Conservation (phyloP, 2,888 invertebrate species). For the Hydropsyche betteni region DNA sequence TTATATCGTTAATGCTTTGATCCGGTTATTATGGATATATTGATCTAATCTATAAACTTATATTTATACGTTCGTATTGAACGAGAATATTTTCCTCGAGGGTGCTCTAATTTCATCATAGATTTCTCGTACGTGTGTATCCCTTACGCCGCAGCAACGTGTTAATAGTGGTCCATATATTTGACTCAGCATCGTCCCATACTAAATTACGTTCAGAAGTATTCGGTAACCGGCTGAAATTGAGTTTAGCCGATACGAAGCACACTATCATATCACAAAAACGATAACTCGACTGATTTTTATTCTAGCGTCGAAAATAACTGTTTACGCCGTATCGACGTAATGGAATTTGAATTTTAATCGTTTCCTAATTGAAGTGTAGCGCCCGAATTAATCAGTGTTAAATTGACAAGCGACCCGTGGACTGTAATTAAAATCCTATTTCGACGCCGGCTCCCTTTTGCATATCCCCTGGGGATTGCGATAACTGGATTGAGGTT, state of each 20-base stretch:
- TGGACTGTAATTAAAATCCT: conserved; percentile 50
- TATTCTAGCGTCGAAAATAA: not conserved
- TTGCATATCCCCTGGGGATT: conserved; percentile 35
- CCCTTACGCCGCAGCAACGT: conserved; percentile 32
- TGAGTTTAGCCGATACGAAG: not conserved
- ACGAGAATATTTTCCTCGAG: conserved; percentile 15
- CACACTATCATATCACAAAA: not conserved
- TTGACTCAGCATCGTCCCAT: conserved; percentile 23
- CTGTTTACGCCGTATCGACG: conserved; percentile 14
- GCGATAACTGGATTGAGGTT: conserved; percentile 45
- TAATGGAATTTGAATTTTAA: conserved; percentile 37
- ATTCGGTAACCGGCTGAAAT: conserved; percentile 5
- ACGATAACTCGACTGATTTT: too few relatives aligned
- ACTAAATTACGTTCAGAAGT: conserved; percentile 17
- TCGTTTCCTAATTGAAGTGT: conserved; percentile 31
- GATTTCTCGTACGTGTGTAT: conserved; percentile 30
- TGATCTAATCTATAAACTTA: conserved; percentile 6
- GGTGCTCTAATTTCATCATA: conserved; percentile 31
- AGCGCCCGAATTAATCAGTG: conserved; percentile 41
- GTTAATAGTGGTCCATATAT: conserved; percentile 27
- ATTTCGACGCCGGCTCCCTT: conserved; percentile 29
- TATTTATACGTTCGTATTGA: not conserved
- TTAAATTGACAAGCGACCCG: conserved; percentile 49
- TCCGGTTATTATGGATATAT: not conserved
- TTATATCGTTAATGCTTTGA: conserved; percentile 13